Evolutionary conservation across 2,888 invertebrate genomes (phyloP).

Genomic region (Drosophila paramelanica): DNA sequence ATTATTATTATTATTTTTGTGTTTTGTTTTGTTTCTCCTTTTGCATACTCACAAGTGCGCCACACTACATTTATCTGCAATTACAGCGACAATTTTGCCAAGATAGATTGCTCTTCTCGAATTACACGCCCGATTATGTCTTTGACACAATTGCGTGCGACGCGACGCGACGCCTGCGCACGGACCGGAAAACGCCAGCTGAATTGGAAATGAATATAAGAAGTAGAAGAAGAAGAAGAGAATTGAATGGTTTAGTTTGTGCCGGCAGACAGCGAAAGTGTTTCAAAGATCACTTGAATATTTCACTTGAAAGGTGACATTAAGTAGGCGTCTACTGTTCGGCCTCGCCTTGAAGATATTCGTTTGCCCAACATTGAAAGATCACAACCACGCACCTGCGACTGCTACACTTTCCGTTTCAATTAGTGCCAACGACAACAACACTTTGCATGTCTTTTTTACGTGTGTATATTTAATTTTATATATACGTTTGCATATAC

Average conservation of each 20-base stretch:
- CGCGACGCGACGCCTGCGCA: background rate
- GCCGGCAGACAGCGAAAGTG: constrained; percentile 58
- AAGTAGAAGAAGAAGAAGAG: no score
- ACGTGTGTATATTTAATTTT: constrained; percentile 2
- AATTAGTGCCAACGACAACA: constrained; percentile 38
- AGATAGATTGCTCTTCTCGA: constrained; percentile 29
- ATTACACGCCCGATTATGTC: constrained; percentile 30
- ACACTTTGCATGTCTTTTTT: constrained; percentile 4
- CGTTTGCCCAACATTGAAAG: constrained; percentile 12
- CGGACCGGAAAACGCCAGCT: constrained; percentile 38
- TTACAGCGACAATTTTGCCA: constrained; percentile 3
- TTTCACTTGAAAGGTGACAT: constrained; percentile 64
- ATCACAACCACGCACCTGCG: constrained; percentile 31
- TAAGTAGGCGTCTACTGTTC: constrained; percentile 64
- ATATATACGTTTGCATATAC: constrained; percentile 34
- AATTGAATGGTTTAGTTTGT: background rate
- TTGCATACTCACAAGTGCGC: background rate
- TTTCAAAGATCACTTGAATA: constrained; percentile 27
- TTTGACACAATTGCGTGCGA: constrained; percentile 25
- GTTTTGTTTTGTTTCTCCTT: background rate
- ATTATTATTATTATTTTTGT: no score
- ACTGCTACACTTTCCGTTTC: constrained; percentile 45
- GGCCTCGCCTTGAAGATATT: constrained; percentile 29
- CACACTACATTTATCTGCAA: constrained; percentile 15
- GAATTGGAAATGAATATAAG: constrained; percentile 2